These are phyloP conservation scores for Cotesia vestalis DNA, from an alignment of 1,140 invertebrate species.

Conservation along the genomic window DNA sequence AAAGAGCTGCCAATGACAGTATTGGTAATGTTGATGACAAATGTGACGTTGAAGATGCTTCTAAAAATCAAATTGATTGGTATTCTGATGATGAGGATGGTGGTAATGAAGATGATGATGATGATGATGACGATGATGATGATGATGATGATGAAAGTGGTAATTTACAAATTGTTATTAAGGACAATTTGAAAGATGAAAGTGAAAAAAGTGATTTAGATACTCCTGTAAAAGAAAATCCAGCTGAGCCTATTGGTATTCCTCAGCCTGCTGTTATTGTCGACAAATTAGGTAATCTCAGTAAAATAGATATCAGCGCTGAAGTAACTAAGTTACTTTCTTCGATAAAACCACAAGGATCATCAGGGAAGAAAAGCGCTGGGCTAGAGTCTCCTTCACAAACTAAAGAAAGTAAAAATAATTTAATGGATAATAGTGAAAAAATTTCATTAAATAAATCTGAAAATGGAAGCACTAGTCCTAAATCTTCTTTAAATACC, in stretches of 20 bases:
- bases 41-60: slow-evolving; percentile 66
- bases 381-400: background rate
- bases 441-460: slow-evolving; percentile 24
- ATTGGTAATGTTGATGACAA: slow-evolving; percentile 65
- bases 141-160: slow-evolving; percentile 45
- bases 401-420: slow-evolving; percentile 14
- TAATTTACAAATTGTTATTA: slow-evolving; percentile 61
- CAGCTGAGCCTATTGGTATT: slow-evolving; percentile 42
- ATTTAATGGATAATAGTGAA: background rate
- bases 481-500: slow-evolving; percentile 38
- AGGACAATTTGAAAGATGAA: slow-evolving; percentile 57
- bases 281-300: slow-evolving; percentile 75
- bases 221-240: slow-evolving; percentile 38
- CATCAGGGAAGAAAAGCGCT: background rate
- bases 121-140: slow-evolving; percentile 58
- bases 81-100: slow-evolving; percentile 76
- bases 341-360: slow-evolving; percentile 69
- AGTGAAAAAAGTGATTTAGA: slow-evolving; percentile 40
- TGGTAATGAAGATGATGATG: slow-evolving; percentile 61
- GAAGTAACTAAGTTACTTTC: slow-evolving; percentile 76
- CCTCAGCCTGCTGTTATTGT: slow-evolving; percentile 66
- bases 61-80: slow-evolving; percentile 75
- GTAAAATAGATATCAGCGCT: slow-evolving; percentile 78
- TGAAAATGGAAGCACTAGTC: slow-evolving; percentile 49
- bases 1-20: slow-evolving; percentile 67